Evolutionary conservation across 2,797 vertebrate genomes (phyloP).

Genomic region (Crocidura indochinensis): DNA sequence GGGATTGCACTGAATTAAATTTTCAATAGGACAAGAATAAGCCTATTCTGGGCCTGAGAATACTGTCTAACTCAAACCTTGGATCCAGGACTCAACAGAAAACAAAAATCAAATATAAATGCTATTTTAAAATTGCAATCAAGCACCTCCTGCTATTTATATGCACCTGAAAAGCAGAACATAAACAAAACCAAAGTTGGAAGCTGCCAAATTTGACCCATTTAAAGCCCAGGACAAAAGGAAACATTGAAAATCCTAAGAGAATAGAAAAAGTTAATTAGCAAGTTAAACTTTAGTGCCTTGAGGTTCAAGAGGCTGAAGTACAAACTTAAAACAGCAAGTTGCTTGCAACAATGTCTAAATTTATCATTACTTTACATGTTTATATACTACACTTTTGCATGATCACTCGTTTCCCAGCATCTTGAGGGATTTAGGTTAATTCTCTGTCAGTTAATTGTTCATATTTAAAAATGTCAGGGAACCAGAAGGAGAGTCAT

Average conservation of each 20-base stretch:
- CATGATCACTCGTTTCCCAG: neutral
- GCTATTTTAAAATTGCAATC: neutral
- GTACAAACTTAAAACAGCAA: neutral
- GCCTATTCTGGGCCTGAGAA: neutral
- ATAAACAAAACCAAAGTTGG: neutral
- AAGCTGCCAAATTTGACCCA: no score
- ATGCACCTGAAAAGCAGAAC: neutral
- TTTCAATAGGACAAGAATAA: no score
- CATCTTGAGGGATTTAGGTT: neutral
- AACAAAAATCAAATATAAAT: neutral
- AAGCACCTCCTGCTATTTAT: neutral
- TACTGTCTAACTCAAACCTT: neutral
- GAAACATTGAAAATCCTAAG: neutral
- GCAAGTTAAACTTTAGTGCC: neutral
- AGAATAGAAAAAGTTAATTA: neutral
- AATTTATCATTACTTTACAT: neutral
- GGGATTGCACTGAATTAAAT: no score
- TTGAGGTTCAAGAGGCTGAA: neutral
- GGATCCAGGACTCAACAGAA: neutral
- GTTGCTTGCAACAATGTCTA: neutral
- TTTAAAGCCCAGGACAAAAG: no score
- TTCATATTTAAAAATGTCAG: neutral
- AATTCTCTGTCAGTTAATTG: neutral
- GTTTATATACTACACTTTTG: neutral
- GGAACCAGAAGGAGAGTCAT: neutral